Evolutionary conservation across 1,140 invertebrate species (phyloP).

Genomic region (Drosophila mojavensis): DNA sequence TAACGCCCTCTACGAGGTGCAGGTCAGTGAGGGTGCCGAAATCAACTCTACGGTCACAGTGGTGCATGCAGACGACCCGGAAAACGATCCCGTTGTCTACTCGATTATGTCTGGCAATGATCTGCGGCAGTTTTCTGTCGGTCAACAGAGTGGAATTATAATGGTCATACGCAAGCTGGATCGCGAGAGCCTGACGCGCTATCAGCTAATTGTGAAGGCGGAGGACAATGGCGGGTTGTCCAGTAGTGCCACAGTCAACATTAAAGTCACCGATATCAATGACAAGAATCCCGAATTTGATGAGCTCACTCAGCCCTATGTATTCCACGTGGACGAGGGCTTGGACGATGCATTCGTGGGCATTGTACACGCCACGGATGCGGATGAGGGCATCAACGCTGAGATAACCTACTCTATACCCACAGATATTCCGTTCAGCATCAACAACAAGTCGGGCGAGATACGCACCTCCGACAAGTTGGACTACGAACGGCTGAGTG

Average conservation of each 20-base stretch:
- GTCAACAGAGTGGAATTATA: conserved; percentile 91
- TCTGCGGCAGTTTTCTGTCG: conserved; percentile 92
- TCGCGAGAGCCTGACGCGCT: conserved; percentile 93
- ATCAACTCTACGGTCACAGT: conserved; percentile 93
- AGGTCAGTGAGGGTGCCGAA: conserved; percentile 93
- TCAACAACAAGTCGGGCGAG: conserved; percentile 91
- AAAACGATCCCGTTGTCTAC: conserved; percentile 94
- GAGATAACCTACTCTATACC: conserved; percentile 89
- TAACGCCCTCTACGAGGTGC: conserved; percentile 91
- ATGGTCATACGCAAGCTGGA: conserved; percentile 93
- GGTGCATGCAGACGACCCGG: conserved; percentile 92
- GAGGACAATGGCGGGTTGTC: conserved; percentile 93
- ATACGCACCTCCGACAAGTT: conserved; percentile 90
- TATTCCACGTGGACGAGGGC: conserved; percentile 93
- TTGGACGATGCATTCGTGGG: conserved; percentile 88
- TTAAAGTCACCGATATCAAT: conserved; percentile 95
- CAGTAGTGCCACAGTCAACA: conserved; percentile 92
- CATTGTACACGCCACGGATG: conserved; percentile 92
- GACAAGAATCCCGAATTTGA: conserved; percentile 95
- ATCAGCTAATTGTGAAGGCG: conserved; percentile 93
- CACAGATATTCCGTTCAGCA: conserved; percentile 90
- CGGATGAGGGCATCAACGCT: conserved; percentile 90
- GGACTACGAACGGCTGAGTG: conserved; percentile 93
- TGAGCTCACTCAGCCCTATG: conserved; percentile 88
- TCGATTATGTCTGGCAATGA: conserved; percentile 94